Conservation (phyloP, 2,888 invertebrate genomes). For the Pyrocoelia pectoralis region DNA sequence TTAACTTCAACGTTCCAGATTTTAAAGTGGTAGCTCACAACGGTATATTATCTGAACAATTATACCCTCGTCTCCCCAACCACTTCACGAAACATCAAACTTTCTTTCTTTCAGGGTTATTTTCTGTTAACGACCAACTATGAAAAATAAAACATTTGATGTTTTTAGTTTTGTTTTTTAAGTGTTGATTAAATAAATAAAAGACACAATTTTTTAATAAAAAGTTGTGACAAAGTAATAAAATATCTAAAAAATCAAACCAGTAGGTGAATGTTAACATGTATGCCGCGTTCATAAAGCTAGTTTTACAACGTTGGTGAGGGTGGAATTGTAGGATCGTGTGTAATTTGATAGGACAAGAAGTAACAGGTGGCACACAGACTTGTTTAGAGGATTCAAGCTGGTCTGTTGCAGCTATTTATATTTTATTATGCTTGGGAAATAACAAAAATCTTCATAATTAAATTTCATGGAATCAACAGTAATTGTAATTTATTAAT, state of each 20-base stretch:
- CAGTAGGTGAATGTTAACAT: constrained; percentile 2
- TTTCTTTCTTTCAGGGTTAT: neutral
- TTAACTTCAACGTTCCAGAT: constrained; percentile 5
- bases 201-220: no score
- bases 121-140: neutral
- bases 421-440: constrained; percentile 5
- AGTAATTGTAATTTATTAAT: no score
- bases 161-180: neutral
- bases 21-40: constrained; percentile 21
- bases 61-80: constrained; percentile 19
- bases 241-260: neutral
- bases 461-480: no score
- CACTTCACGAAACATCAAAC: constrained; percentile 7
- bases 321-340: constrained; percentile 22
- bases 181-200: neutral
- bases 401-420: constrained; percentile 18
- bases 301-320: constrained; percentile 15
- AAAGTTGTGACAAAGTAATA: neutral
- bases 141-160: neutral
- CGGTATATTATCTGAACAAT: constrained; percentile 15
- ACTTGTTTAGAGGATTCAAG: constrained; percentile 27
- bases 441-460: no score
- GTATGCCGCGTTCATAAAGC: constrained; percentile 1
- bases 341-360: constrained; percentile 34
- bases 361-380: constrained; percentile 42